Percentiles rank a stretch among this genome's conserved stretches.
Conservation (phyloP, 2,113 vertebrate species). For the Steatornis caripensis region DNA sequence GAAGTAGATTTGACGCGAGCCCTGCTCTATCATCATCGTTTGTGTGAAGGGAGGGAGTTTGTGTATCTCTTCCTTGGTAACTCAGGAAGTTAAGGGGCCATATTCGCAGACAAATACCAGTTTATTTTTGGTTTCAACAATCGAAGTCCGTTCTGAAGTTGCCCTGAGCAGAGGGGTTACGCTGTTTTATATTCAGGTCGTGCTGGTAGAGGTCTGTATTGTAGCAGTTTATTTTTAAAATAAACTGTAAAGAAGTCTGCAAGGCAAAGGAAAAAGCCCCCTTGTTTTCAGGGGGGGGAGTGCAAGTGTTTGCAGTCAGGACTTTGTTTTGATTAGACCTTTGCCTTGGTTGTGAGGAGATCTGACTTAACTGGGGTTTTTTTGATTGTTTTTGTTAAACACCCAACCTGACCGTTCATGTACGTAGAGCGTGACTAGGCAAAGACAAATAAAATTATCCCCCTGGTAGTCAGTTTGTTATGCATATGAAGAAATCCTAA, state of each 20-base stretch:
- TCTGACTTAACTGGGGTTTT: rapidly evolving
- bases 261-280: background rate
- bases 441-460: background rate
- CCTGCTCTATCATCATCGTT: rapidly evolving
- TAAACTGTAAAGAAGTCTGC: background rate
- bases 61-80: rapidly evolving
- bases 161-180: background rate
- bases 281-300: background rate
- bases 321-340: background rate
- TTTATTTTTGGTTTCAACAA: rapidly evolving
- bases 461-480: background rate
- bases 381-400: no score
- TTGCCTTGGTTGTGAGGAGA: background rate
- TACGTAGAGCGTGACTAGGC: background rate
- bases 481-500: background rate
- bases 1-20: background rate
- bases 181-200: background rate
- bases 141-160: background rate
- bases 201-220: background rate
- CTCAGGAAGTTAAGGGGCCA: background rate
- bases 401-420: rapidly evolving
- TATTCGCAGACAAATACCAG: rapidly evolving
- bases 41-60: background rate
- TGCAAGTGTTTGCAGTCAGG: rapidly evolving
- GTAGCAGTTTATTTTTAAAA: background rate